Conservation (phyloP, 2,888 invertebrate species). For the Holacanthella duospinosa region DNA sequence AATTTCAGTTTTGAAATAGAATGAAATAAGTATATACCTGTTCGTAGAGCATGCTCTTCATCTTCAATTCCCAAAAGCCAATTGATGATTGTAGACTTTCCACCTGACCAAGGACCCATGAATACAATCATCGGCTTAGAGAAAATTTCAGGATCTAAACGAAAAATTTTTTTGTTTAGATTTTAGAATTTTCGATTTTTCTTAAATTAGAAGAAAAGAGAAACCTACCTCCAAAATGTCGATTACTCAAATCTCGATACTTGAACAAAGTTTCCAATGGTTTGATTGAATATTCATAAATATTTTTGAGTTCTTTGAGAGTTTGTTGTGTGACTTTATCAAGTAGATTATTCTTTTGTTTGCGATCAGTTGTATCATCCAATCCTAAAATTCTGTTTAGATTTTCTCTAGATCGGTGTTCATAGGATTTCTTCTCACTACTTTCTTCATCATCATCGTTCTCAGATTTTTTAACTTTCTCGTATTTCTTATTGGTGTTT, state of each 20-base stretch:
- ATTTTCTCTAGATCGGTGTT: conserved; percentile 66
- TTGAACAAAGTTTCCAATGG: conserved; percentile 83
- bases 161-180: conserved; percentile 11
- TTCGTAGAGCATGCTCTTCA: conserved; percentile 67
- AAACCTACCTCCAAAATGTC: conserved; percentile 62
- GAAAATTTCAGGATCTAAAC: conserved; percentile 78
- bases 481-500: conserved; percentile 14
- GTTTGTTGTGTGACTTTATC: conserved; percentile 65
- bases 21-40: too few relatives aligned
- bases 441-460: conserved; percentile 32
- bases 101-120: conserved; percentile 94
- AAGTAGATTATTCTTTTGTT: conserved; percentile 58
- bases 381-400: conserved; percentile 67
- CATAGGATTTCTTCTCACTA: conserved; percentile 44
- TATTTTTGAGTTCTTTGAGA: conserved; percentile 69
- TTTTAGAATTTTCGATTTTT: neutral
- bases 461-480: conserved; percentile 14
- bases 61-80: conserved; percentile 81
- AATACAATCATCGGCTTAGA: conserved; percentile 84
- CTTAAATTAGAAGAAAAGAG: neutral
- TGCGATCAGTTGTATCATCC: conserved; percentile 56
- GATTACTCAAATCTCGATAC: conserved; percentile 80
- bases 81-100: conserved; percentile 87
- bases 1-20: neutral
- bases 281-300: conserved; percentile 77